phyloP scores from a whole-genome alignment of 2,113 vertebrate species.

The Tetrax tetrax region DNA sequence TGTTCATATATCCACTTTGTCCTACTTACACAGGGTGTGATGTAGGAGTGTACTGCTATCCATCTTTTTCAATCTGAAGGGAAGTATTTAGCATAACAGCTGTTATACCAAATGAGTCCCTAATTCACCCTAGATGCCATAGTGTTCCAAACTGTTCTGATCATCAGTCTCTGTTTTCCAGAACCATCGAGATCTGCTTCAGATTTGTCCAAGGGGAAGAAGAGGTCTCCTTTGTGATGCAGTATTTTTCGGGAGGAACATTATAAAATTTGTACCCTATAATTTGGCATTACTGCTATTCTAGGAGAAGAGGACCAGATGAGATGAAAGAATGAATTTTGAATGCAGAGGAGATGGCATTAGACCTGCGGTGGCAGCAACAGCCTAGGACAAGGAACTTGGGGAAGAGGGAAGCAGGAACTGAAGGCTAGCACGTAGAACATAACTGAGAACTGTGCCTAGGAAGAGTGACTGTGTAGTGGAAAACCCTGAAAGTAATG shows the following conservation, averaged over 20 bases:
- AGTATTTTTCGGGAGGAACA: neutral
- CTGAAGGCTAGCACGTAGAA: neutral
- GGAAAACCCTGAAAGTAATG: neutral
- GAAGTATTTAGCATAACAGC: neutral
- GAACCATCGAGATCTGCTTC: neutral
- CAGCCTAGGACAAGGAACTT: neutral
- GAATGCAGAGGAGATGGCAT: neutral
- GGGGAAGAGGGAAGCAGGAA: neutral
- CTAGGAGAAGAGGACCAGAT: neutral
- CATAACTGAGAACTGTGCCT: neutral
- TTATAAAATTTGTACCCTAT: neutral
- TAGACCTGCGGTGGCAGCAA: neutral
- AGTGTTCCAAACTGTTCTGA: neutral
- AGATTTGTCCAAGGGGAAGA: neutral
- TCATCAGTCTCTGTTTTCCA: neutral
- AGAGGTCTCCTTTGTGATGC: neutral
- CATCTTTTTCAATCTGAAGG: neutral
- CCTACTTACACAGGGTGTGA: neutral
- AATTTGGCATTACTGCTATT: neutral
- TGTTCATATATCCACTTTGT: neutral
- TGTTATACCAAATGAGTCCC: neutral
- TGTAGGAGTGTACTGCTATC: neutral
- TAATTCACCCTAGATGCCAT: neutral
- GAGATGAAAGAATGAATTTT: neutral
- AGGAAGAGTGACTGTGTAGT: neutral